These are phyloP conservation scores for Hycleus cichorii DNA, from an alignment of 1,140 invertebrate genomes.

Conservation along the genomic window DNA sequence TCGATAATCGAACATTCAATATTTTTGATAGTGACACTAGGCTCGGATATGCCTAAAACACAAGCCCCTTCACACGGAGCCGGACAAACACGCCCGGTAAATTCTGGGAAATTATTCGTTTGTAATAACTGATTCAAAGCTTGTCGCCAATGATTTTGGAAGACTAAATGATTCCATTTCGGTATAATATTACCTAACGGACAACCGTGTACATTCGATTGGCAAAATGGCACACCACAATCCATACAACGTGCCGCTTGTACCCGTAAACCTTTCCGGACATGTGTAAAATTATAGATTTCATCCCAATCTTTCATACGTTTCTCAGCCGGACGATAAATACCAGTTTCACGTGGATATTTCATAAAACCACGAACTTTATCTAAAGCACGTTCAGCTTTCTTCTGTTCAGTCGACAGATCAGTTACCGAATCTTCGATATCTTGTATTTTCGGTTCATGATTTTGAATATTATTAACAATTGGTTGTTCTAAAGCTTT, in stretches of 20 bases:
- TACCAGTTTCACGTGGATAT: conserved; percentile 78
- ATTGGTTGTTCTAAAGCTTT: conserved; percentile 51
- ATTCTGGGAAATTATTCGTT: conserved; percentile 99
- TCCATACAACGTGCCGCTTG: conserved; percentile 99
- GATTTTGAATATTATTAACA: conserved; percentile 25
- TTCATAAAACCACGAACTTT: conserved; percentile 89
- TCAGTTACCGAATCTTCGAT: conserved; percentile 84
- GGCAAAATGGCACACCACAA: conserved; percentile 98
- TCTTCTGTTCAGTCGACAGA: conserved; percentile 65
- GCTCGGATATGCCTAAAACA: conserved; percentile 87
- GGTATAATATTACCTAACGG: conserved; percentile 98
- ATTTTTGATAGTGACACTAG: conserved; percentile 97
- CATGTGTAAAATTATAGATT: conserved; percentile 82
- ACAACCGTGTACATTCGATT: conserved; percentile 87
- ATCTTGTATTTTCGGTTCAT: conserved; percentile 57
- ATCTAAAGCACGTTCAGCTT: conserved; percentile 74
- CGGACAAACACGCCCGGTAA: conserved; percentile 96
- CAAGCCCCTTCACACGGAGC: conserved; percentile 98
- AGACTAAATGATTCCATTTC: conserved; percentile 97
- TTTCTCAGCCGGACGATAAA: conserved; percentile 77
- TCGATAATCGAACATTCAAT: conserved; percentile 99
- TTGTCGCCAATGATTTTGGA: conserved; percentile 91
- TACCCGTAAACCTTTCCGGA: conserved; percentile 77
- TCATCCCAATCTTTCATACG: conserved; percentile 94
- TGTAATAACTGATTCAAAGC: conserved; percentile 93